These are phyloP conservation scores for Buceros bicornis DNA, from an alignment of 2,797 vertebrate species.

Conservation along the genomic window DNA sequence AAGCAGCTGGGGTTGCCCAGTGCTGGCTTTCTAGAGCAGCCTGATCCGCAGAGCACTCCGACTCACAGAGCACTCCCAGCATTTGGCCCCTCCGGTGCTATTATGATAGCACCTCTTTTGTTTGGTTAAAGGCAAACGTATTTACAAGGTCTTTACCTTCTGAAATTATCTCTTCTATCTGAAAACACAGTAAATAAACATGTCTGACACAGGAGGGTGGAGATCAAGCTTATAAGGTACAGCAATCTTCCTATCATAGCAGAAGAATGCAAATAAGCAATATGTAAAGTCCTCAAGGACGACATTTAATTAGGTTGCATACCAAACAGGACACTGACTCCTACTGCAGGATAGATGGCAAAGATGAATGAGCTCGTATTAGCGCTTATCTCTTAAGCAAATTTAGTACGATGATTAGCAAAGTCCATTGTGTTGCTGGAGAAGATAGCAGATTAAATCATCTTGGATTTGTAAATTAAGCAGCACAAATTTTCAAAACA, in stretches of 20 bases:
- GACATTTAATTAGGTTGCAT: conserved; percentile 21
- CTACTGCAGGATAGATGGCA: not conserved
- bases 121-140: not conserved
- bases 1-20: not conserved
- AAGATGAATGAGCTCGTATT: not conserved
- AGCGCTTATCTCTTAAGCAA: not conserved
- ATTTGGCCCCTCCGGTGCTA: fast-evolving
- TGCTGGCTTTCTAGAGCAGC: fast-evolving
- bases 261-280: not conserved
- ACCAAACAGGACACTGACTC: not conserved
- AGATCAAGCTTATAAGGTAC: not conserved
- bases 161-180: not conserved
- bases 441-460: conserved; percentile 10
- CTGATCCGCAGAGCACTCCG: fast-evolving
- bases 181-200: not conserved
- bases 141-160: not conserved
- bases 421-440: not conserved
- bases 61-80: too few species aligned
- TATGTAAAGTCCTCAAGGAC: conserved; percentile 16
- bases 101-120: not conserved
- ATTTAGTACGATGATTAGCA: not conserved
- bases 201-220: not conserved
- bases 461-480: conserved; percentile 7
- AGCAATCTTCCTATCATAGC: not conserved
- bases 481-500: not conserved